These are phyloP conservation scores for Procambarus virginalis DNA, from an alignment of 1,140 invertebrate genomes.

Conservation along the genomic window DNA sequence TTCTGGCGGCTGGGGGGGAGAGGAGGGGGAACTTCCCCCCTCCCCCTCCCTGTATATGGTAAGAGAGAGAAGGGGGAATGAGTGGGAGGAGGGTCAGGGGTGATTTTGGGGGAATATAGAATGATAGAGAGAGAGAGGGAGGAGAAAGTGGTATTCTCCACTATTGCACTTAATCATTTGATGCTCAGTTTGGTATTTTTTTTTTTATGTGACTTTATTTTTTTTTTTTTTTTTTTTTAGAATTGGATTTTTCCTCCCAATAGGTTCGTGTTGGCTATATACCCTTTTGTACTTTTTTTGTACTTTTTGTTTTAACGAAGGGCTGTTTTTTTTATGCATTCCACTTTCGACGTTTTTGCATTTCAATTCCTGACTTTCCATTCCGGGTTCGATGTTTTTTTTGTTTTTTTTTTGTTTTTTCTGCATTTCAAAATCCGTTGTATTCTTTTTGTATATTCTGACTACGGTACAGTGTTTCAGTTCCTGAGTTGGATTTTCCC, in stretches of 20 bases:
- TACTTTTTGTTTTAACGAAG: not conserved
- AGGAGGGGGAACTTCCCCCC: too few species aligned
- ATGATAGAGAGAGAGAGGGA: not conserved
- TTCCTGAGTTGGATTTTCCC: too few species aligned
- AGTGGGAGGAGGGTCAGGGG: too few species aligned
- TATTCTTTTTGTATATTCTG: not conserved
- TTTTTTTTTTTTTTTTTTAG: too few species aligned
- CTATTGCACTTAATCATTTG: not conserved
- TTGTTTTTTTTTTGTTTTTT: not conserved
- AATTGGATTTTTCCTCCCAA: not conserved
- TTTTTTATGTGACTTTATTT: not conserved
- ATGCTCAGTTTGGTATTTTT: not conserved
- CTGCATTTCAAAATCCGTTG: not conserved
- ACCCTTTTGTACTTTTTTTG: not conserved
- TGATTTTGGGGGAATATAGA: too few species aligned
- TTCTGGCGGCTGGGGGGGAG: not conserved
- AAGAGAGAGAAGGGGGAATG: not conserved
- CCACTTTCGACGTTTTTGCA: slow-evolving; percentile 14
- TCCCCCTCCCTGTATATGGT: not conserved
- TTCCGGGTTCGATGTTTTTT: not conserved
- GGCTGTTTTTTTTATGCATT: slow-evolving; percentile 13
- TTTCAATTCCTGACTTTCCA: not conserved
- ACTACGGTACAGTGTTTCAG: too few species aligned
- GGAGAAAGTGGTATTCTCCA: not conserved
- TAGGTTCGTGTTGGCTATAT: not conserved